A percentile compares a stretch with the other conserved stretches of the same genome.
These are phyloP conservation scores for Melipona quadrifasciata DNA, from an alignment of 1,140 invertebrate genomes.

Conservation along the genomic window DNA sequence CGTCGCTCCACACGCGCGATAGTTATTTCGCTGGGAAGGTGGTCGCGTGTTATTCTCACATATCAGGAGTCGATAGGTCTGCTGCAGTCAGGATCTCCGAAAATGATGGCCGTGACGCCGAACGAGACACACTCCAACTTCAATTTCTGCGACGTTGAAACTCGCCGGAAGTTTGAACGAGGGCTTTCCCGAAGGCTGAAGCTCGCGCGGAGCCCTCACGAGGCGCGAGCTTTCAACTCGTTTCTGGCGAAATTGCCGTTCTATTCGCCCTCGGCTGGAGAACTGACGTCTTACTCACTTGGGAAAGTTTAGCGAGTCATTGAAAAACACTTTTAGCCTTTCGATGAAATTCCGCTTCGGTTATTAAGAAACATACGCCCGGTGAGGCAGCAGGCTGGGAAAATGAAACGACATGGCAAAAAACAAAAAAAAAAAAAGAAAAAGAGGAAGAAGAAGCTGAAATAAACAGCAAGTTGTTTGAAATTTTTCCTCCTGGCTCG, in stretches of 20 bases:
- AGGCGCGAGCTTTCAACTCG: slow-evolving; percentile 59
- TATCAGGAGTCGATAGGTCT: slow-evolving; percentile 30
- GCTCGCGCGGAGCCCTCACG: slow-evolving; percentile 52
- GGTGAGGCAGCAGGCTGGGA: too few species aligned
- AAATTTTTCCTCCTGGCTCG: too few species aligned
- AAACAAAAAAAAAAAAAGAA: too few species aligned
- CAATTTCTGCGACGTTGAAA: slow-evolving; percentile 63
- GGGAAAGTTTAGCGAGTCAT: slow-evolving; percentile 59
- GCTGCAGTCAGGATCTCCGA: slow-evolving; percentile 28
- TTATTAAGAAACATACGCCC: slow-evolving; percentile 31
- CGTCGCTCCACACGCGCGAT: not conserved
- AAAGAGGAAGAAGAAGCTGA: too few species aligned
- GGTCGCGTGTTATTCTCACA: slow-evolving; percentile 26
- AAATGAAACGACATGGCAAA: not conserved
- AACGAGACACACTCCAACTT: slow-evolving; percentile 54
- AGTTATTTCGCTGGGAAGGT: not conserved
- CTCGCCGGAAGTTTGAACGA: slow-evolving; percentile 61
- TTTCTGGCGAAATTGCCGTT: slow-evolving; percentile 59
- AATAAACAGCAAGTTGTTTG: not conserved
- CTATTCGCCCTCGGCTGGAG: slow-evolving; percentile 51
- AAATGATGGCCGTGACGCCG: slow-evolving; percentile 58
- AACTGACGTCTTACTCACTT: slow-evolving; percentile 52
- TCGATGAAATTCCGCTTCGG: slow-evolving; percentile 27
- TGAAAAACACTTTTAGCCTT: slow-evolving; percentile 43
- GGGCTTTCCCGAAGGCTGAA: slow-evolving; percentile 33